phyloP scores from a whole-genome alignment of 2,888 invertebrate genomes.

The Coleophora flavipennella region DNA sequence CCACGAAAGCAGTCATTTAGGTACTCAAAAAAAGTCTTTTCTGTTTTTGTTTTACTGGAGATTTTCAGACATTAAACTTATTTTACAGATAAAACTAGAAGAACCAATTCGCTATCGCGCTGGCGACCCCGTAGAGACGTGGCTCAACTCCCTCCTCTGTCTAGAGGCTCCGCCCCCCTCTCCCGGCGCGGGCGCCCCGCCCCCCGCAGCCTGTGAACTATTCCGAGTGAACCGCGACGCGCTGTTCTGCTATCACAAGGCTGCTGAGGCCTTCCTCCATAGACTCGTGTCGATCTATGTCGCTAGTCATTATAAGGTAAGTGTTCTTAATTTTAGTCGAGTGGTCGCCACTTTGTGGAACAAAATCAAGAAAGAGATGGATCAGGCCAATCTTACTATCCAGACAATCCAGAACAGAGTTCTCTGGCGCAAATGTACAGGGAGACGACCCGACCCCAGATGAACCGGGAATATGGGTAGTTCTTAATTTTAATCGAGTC shows the following conservation, averaged over 20 bases:
- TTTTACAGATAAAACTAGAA: constrained; percentile 80
- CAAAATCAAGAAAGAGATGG: no score
- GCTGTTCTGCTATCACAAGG: constrained; percentile 96
- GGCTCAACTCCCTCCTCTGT: constrained; percentile 94
- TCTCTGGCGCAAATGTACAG: no score
- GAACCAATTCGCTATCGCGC: constrained; percentile 96
- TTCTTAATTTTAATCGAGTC: no score
- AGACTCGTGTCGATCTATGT: constrained; percentile 94
- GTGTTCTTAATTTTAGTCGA: no score
- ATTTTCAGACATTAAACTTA: neutral
- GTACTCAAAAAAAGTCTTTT: no score
- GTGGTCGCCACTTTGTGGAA: no score
- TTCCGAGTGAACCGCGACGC: constrained; percentile 91
- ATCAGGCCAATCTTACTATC: no score
- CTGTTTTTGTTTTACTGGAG: no score
- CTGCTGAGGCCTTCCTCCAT: constrained; percentile 93
- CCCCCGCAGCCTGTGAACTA: constrained; percentile 90
- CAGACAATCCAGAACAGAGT: no score
- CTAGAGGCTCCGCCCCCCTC: constrained; percentile 84
- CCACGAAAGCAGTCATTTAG: no score
- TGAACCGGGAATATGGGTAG: no score
- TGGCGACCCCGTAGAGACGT: constrained; percentile 89
- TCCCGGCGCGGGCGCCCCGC: constrained; percentile 86
- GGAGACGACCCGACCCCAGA: no score
- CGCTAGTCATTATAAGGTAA: constrained; percentile 96